Evolutionary conservation across 2,113 vertebrate genomes (phyloP).

Genomic region (Onychorhynchus coronatus): DNA sequence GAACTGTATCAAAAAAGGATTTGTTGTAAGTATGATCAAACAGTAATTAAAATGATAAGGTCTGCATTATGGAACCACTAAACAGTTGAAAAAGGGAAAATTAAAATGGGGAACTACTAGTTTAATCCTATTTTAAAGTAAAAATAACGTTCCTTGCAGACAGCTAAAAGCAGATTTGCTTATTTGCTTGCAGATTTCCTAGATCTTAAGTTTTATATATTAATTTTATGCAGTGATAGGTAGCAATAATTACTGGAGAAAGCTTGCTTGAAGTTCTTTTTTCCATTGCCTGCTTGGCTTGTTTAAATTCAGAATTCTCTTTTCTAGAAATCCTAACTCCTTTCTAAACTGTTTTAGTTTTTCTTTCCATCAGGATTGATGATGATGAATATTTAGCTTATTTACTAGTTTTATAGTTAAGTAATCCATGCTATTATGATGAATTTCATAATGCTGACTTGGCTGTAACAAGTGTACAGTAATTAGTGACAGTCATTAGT

Average conservation of each 20-base stretch:
- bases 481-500: not conserved
- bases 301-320: not conserved
- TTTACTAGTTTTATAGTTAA: not conserved
- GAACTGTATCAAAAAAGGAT: constrained; percentile 96
- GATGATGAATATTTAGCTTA: not conserved
- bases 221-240: not conserved
- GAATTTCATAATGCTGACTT: not conserved
- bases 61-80: not conserved
- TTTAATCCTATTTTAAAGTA: not conserved
- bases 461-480: not conserved
- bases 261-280: not conserved
- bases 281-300: not conserved
- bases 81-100: not conserved
- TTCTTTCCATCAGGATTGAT: not conserved
- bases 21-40: constrained; percentile 82
- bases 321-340: not conserved
- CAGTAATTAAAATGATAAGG: not conserved
- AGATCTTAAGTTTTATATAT: not conserved
- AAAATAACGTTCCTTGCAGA: not conserved
- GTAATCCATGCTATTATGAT: not conserved
- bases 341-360: not conserved
- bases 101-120: not conserved
- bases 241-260: not conserved
- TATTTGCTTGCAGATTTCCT: not conserved
- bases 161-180: not conserved